phyloP scores from a whole-genome alignment of 64 coral and sea anemone genomes.

The Stylophora pistillata region DNA sequence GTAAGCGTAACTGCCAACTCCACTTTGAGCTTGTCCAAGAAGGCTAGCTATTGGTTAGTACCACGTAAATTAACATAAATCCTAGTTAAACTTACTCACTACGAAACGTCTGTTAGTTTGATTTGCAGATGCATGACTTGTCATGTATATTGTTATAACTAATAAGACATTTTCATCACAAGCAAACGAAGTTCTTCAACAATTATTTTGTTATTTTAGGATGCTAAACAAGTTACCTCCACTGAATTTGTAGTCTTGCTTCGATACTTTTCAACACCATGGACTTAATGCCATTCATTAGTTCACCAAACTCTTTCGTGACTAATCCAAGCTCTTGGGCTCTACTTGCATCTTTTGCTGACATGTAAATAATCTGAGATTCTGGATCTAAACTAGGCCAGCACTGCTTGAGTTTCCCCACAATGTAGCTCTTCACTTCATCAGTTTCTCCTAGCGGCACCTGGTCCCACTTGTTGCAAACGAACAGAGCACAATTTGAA shows the following conservation, averaged over 20 bases:
- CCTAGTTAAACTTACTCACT: no score
- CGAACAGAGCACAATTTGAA: neutral
- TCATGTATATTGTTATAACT: no score
- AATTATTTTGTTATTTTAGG: no score
- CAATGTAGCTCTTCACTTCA: neutral
- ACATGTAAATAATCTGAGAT: conserved; percentile 18
- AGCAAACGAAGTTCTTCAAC: no score
- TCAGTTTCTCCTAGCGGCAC: neutral
- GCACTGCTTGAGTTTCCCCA: neutral
- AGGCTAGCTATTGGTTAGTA: no score
- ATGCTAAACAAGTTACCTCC: neutral
- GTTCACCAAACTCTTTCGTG: neutral
- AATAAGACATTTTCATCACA: no score
- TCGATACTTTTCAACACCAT: conserved; percentile 19
- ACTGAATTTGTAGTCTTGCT: neutral
- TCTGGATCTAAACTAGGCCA: conserved; percentile 6
- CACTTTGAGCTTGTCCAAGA: no score
- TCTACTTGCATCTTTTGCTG: neutral
- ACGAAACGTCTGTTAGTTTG: no score
- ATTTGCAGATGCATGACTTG: no score
- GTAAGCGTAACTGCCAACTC: no score
- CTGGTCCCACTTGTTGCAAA: conserved; percentile 43
- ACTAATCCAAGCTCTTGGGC: neutral
- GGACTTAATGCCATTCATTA: neutral
- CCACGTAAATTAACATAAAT: no score